Evolutionary conservation across 1,140 invertebrate genomes (phyloP).

Genomic region (Drosophila seguyi): DNA sequence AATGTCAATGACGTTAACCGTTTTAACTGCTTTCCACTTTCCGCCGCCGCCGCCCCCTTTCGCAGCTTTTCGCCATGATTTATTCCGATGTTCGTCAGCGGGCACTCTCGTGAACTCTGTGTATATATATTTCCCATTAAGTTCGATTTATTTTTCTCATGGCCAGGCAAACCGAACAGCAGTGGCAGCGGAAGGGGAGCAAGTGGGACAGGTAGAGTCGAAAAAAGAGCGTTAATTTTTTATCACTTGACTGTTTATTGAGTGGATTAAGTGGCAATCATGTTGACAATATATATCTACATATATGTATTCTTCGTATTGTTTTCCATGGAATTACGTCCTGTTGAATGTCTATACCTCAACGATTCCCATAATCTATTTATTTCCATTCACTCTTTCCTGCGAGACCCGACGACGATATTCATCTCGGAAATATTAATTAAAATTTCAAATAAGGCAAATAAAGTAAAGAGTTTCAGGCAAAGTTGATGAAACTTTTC

Average conservation of each 20-base stretch:
- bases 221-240: conserved; percentile 36
- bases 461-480: conserved; percentile 18
- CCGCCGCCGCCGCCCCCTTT: background rate
- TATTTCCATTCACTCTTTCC: background rate
- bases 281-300: conserved; percentile 12
- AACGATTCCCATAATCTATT: background rate
- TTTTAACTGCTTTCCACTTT: conserved; percentile 4
- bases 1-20: conserved; percentile 57
- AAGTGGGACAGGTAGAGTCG: background rate
- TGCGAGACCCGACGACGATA: background rate
- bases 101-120: conserved; percentile 12
- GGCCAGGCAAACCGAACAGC: conserved; percentile 1
- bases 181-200: background rate
- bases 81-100: conserved; percentile 11
- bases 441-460: conserved; percentile 40
- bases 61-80: conserved; percentile 31
- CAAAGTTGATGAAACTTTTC: conserved; percentile 38
- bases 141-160: conserved; percentile 25
- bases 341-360: conserved; percentile 7
- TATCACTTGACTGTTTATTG: conserved; percentile 45
- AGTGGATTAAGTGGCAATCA: conserved; percentile 47
- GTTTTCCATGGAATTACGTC: conserved; percentile 18
- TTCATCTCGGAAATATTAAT: conserved; percentile 37
- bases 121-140: conserved; percentile 25
- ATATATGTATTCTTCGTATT: background rate